A percentile compares a stretch with the other conserved stretches of the same genome.
These are phyloP conservation scores for Andrena marginata DNA, from an alignment of 2,888 invertebrate species.

Conservation along the genomic window DNA sequence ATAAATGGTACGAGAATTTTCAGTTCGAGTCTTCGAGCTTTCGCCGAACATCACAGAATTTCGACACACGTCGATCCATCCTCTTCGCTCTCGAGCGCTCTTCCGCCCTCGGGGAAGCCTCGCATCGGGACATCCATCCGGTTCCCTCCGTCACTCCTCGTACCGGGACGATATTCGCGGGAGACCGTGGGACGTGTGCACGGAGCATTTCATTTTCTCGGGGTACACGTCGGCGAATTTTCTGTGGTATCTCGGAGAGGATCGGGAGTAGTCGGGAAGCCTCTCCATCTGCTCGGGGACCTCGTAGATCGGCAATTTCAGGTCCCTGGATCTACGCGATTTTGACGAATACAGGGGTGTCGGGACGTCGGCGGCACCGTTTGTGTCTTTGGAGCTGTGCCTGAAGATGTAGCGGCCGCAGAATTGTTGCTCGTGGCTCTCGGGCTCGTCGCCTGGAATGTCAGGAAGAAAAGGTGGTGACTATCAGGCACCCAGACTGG, in stretches of 20 bases:
- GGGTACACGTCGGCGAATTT: slow-evolving; percentile 41
- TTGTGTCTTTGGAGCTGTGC: slow-evolving; percentile 30
- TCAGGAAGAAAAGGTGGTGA: background rate
- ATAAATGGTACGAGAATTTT: slow-evolving; percentile 14
- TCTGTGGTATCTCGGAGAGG: slow-evolving; percentile 44
- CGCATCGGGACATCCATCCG: no score
- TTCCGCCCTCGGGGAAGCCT: no score
- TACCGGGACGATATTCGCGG: slow-evolving; percentile 50
- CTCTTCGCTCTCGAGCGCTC: background rate
- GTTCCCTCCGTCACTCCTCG: slow-evolving; percentile 27
- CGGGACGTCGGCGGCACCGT: slow-evolving; percentile 37
- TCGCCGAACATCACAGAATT: slow-evolving; percentile 11
- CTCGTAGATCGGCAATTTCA: slow-evolving; percentile 62
- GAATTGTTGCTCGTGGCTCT: slow-evolving; percentile 61
- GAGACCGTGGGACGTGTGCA: slow-evolving; percentile 41
- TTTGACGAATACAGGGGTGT: slow-evolving; percentile 46
- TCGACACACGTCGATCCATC: background rate
- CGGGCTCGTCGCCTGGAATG: slow-evolving; percentile 68
- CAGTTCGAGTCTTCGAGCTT: background rate
- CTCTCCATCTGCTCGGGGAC: slow-evolving; percentile 56
- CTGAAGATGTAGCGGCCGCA: slow-evolving; percentile 56
- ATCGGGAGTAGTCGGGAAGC: slow-evolving; percentile 46
- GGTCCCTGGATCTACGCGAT: slow-evolving; percentile 66
- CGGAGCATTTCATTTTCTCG: slow-evolving; percentile 61
- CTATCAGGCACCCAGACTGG: background rate